Evolutionary conservation across 2,797 vertebrate species (phyloP), one percentile per base, ranked within the genome.

Genomic region (Chelon labrosus): DNA sequence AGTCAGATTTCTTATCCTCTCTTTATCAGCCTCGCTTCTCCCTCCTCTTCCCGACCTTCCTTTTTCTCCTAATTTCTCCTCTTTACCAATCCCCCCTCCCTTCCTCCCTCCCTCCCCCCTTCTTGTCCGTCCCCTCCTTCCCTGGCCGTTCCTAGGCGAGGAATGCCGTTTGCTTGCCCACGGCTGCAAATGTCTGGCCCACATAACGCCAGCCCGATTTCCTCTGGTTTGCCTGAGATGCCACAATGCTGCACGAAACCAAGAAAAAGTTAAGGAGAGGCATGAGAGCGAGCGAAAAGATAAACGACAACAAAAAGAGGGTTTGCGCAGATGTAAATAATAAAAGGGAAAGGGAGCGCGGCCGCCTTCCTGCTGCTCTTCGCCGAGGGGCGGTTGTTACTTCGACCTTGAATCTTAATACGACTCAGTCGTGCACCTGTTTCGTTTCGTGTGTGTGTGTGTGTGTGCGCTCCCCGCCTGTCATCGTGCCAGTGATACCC

Each of bases 361-460:
- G 65, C 44, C 65, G 3, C 69, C 61, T 65, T 55, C 56, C 31
- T 70, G 31, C 8, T 38, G 65, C 69, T 46, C 58, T 67, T 79
- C 55, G 8, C 66, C 22, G 58, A 79, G 75, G 31, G 69, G 46
- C 12, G n/a, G 37, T 65, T 79, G 65, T 66, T 73, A 68, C 72
- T 79, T 82, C 41, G 78, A 88, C 89, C 89, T 90, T 91, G 87
- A 91, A 89, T 91, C 56, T 83, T 83, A 88, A 88, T 81, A 75
- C 70, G 75, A 81, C 75, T 85, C 79, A 73, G 75, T 72, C 0
- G 64, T 77, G 84, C 86, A 90, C 86, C 88, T 89, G 83, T 80
- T 87, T 73, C 42, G 35, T 55, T 69, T 44, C 53, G 70, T 69
- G 63, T 31, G 55, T n/a, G 51, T 50, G 58, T 60, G 57, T 39